Conservation (phyloP, 2,888 invertebrate species). For the Epinotia brunnichana region DNA sequence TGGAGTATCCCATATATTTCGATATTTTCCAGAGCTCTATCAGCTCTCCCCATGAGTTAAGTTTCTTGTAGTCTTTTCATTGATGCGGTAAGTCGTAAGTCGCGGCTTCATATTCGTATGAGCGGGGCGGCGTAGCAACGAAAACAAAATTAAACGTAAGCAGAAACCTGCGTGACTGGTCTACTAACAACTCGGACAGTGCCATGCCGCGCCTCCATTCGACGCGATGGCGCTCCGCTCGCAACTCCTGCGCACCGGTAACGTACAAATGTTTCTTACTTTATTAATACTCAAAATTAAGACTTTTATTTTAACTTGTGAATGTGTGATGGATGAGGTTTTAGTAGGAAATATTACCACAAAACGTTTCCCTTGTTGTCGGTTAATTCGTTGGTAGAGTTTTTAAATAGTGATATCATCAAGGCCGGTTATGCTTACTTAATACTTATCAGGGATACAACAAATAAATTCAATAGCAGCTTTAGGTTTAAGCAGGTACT, state of each 20-base stretch:
- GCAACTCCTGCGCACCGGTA: constrained; percentile 78
- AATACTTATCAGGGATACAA: neutral
- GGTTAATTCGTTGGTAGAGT: constrained; percentile 5
- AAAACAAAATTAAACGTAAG: constrained; percentile 57
- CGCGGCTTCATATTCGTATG: neutral
- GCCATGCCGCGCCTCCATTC: constrained; percentile 68
- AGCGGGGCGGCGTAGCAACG: constrained; percentile 34
- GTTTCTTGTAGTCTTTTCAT: neutral
- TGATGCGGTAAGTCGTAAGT: neutral
- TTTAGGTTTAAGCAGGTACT: too few species aligned
- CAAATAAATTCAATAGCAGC: neutral
- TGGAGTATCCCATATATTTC: neutral
- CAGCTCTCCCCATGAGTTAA: too few species aligned
- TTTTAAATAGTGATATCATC: constrained; percentile 30
- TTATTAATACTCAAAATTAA: neutral
- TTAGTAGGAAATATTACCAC: neutral
- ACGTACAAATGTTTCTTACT: constrained; percentile 48
- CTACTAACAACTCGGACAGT: constrained; percentile 55
- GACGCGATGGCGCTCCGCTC: constrained; percentile 75
- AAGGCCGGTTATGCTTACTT: constrained; percentile 12
- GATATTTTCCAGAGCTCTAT: neutral
- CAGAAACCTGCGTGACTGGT: constrained; percentile 73
- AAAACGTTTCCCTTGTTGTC: neutral
- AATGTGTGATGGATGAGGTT: neutral
- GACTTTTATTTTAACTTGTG: neutral